Evolutionary conservation across 2,888 invertebrate species (phyloP), one percentile per base, ranked within the genome.

Genomic region (Ichneumon xanthorius): DNA sequence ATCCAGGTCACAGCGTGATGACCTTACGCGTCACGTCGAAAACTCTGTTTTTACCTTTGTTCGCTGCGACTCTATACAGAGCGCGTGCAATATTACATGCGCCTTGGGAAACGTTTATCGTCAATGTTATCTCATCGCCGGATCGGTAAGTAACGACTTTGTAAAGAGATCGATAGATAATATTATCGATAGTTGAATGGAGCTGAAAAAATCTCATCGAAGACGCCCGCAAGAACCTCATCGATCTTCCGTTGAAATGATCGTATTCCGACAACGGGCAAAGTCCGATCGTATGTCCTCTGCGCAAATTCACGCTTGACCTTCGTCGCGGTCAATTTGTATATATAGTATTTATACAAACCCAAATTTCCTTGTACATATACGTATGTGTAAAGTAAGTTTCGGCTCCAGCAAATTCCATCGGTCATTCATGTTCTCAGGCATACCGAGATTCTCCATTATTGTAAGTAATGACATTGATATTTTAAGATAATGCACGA

Each of bases 1-100:
- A 90, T 93, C 92, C 93, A 91, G 93, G 93, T 93, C 91, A 82
- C 33, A 65, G 84, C 80, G 81, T 79, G 68, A 40, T 67, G 80
- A 83, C 80, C 85, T 71, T 65, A 68, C 63, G 81, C 61, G 55
- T 70, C 79, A 70, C 50, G 65, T 81, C 72, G 61, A 81, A 77
- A 78, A 70, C 72, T 61, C 48, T 11, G 72, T 40, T 67, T 26
- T 48, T 5, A 30, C 37, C 33, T 33, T 58, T 22, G 48, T 45
- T n/a, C 50, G 11, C 40, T 48, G 45, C 4, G 16, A 16, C 45
- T 16, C 45, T 4, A 16, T 48, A 16, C 16, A 48, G 3, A 16
- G 22, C 26, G 26, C 11, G 14, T 22, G 11, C 45, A 16, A 48
- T 48, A 48, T 48, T 16, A 48, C 45, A 48, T 4, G 16, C 16